A percentile compares a stretch with the other conserved stretches of the same genome.
These are phyloP conservation scores for Phaethornis superciliosus DNA, from an alignment of 2,113 vertebrate species.

Conservation along the genomic window DNA sequence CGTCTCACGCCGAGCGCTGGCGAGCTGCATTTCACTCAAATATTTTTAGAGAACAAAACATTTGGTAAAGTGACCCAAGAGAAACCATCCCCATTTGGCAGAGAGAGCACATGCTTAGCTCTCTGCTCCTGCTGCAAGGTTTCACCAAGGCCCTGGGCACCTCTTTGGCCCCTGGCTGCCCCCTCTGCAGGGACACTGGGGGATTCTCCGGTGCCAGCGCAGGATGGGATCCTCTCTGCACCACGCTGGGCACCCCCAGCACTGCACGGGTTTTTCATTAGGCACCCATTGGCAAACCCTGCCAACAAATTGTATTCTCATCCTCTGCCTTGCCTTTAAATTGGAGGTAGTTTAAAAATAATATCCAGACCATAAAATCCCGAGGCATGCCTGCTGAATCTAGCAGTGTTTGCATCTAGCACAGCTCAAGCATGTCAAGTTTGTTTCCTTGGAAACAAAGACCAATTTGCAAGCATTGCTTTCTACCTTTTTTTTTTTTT, in stretches of 20 bases:
- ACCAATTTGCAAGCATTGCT: slow-evolving; percentile 57
- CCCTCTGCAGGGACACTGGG: neutral
- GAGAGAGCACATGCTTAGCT: rapidly evolving
- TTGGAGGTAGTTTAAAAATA: slow-evolving; percentile 49
- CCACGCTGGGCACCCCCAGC: neutral
- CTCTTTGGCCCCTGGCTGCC: neutral
- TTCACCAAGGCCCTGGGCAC: neutral
- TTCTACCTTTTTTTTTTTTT: neutral
- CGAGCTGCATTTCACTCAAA: rapidly evolving
- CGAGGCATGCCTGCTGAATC: slow-evolving; percentile 27
- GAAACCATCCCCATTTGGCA: neutral
- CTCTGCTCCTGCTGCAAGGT: neutral
- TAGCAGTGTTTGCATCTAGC: slow-evolving; percentile 49
- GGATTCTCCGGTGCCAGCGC: rapidly evolving
- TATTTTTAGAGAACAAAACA: neutral
- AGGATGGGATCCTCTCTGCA: neutral
- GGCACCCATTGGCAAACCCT: neutral
- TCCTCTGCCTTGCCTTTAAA: slow-evolving; percentile 27
- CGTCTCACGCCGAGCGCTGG: neutral
- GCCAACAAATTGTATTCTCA: slow-evolving; percentile 20
- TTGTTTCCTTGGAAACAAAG: slow-evolving; percentile 77
- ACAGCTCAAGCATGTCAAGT: slow-evolving; percentile 61
- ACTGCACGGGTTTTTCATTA: neutral
- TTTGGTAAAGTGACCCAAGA: neutral
- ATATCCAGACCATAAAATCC: slow-evolving; percentile 17